Evolutionary conservation across 2,888 invertebrate species (phyloP).

Genomic region (Corbicula japonica): DNA sequence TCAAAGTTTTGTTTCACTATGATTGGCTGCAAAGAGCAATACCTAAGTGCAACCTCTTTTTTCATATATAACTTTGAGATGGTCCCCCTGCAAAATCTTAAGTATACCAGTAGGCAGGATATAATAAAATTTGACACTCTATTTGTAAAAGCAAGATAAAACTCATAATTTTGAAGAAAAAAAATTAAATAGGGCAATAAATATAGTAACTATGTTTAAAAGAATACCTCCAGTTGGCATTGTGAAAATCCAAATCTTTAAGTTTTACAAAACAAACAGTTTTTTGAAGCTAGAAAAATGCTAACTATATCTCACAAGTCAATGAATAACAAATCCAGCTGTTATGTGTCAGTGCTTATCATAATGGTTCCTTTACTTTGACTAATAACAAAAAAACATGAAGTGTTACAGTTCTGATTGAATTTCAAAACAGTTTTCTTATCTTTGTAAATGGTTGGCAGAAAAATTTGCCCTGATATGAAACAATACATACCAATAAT

Average conservation of each 20-base stretch:
- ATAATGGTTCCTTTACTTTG: not conserved
- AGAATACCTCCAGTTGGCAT: not conserved
- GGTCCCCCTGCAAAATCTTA: no score
- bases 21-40: no score
- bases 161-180: not conserved
- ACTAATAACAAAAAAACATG: not conserved
- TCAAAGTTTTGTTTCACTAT: no score
- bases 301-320: not conserved
- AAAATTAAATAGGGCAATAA: not conserved
- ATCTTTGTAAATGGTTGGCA: not conserved
- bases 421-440: not conserved
- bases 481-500: no score
- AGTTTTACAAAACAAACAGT: not conserved
- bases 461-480: no score
- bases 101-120: no score
- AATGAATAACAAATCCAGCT: not conserved
- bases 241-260: no score
- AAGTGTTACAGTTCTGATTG: not conserved
- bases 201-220: not conserved
- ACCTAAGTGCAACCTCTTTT: no score
- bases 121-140: no score
- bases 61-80: no score
- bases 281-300: not conserved
- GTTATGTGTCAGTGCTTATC: not conserved
- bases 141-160: no score